A percentile compares a stretch with the other conserved stretches of the same genome.
Conservation (phyloP, 2,888 invertebrate species). For the Automeris io region DNA sequence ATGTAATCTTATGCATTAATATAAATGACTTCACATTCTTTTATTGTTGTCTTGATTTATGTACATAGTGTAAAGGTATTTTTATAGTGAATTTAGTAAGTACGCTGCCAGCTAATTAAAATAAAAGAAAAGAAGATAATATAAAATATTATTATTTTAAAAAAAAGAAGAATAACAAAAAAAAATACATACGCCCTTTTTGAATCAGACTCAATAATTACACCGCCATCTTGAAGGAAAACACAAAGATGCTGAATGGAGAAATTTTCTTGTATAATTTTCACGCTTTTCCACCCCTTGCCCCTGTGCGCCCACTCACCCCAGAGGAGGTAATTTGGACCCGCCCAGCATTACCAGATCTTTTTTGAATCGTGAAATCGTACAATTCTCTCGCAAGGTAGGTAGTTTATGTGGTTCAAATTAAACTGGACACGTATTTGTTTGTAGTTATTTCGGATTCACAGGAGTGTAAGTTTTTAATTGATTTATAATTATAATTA, state of each 20-base stretch:
- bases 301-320: slow-evolving; percentile 17
- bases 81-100: no score
- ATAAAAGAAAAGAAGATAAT: no score
- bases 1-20: no score
- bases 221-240: slow-evolving; percentile 72
- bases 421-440: slow-evolving; percentile 12
- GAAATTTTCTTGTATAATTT: slow-evolving; percentile 77
- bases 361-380: slow-evolving; percentile 11
- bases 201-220: slow-evolving; percentile 17
- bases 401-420: slow-evolving; percentile 13
- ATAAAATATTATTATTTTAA: no score
- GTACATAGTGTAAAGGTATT: no score
- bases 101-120: no score
- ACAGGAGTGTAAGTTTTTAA: slow-evolving; percentile 23
- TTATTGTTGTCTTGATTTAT: no score
- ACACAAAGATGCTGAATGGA: slow-evolving; percentile 75
- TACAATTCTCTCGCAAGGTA: not conserved
- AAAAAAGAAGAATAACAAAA: no score
- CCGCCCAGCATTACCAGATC: slow-evolving; percentile 17
- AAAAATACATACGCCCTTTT: slow-evolving; percentile 29
- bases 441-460: slow-evolving; percentile 19
- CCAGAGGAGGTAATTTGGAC: slow-evolving; percentile 19
- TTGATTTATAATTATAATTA: slow-evolving; percentile 20
- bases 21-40: no score
- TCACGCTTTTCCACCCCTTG: slow-evolving; percentile 61